Percentiles rank a stretch among this genome's conserved stretches.
phyloP scores from a whole-genome alignment of 1,140 invertebrate genomes.

The Lepidurus couesii region DNA sequence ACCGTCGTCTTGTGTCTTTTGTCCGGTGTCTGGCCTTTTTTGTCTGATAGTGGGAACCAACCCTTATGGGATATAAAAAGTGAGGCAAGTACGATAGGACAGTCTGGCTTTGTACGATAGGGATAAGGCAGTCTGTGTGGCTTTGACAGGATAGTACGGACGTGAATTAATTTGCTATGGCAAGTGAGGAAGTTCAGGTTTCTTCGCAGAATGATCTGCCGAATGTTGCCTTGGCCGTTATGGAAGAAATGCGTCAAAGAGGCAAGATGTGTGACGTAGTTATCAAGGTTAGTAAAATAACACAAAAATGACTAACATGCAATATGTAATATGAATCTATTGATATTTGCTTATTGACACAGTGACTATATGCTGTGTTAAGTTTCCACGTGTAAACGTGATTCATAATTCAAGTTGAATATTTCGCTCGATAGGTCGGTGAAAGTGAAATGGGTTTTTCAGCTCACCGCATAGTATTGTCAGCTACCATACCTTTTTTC shows the following conservation, averaged over 20 bases:
- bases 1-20: no score
- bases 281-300: slow-evolving; percentile 58
- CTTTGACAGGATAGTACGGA: no score
- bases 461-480: slow-evolving; percentile 77
- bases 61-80: no score
- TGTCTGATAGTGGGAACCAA: no score
- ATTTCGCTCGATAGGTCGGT: slow-evolving; percentile 56
- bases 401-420: slow-evolving; percentile 26
- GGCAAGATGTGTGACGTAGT: slow-evolving; percentile 83
- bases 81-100: no score
- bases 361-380: no score
- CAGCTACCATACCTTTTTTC: slow-evolving; percentile 84
- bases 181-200: slow-evolving; percentile 48
- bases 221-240: slow-evolving; percentile 63
- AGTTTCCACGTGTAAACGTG: no score
- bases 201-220: slow-evolving; percentile 64
- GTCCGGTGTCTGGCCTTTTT: no score
- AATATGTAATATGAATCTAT: slow-evolving; percentile 11
- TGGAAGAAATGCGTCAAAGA: slow-evolving; percentile 73
- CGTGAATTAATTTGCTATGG: neutral
- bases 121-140: no score
- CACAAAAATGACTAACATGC: neutral
- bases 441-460: slow-evolving; percentile 61
- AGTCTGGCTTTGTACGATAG: no score
- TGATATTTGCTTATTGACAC: no score